A percentile compares a stretch with the other conserved stretches of the same genome.
phyloP scores from a whole-genome alignment of 1,140 invertebrate genomes.

The Tetranychus cinnabarinus region DNA sequence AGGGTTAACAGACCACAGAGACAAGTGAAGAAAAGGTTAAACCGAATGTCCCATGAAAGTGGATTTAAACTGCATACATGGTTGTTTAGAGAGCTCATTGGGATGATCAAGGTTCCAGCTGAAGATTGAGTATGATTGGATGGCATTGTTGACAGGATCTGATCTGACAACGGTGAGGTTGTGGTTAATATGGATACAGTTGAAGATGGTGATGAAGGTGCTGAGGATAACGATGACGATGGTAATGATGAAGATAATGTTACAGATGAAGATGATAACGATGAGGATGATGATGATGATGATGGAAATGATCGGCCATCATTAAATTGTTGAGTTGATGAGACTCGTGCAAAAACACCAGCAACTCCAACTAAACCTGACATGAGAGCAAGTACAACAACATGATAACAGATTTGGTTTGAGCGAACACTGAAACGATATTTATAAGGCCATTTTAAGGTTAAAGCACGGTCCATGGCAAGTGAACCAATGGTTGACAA shows the following conservation, averaged over 20 bases:
- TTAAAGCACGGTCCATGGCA: slow-evolving; percentile 25
- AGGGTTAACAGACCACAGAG: slow-evolving; percentile 23
- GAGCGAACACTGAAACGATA: slow-evolving; percentile 24
- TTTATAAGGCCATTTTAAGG: slow-evolving; percentile 23
- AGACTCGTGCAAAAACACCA: slow-evolving; percentile 14
- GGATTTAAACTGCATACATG: slow-evolving; percentile 22
- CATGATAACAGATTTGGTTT: slow-evolving; percentile 29
- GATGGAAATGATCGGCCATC: not conserved
- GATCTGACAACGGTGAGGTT: slow-evolving; percentile 9
- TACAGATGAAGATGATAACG: not conserved
- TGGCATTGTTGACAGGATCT: slow-evolving; percentile 10
- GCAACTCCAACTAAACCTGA: slow-evolving; percentile 24
- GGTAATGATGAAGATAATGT: not conserved
- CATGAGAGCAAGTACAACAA: slow-evolving; percentile 27
- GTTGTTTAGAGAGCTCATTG: not conserved
- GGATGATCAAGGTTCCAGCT: not conserved
- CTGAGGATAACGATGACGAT: not conserved
- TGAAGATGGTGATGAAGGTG: slow-evolving; percentile 14
- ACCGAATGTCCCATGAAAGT: slow-evolving; percentile 23
- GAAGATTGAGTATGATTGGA: slow-evolving; percentile 12
- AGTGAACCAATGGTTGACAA: slow-evolving; percentile 28
- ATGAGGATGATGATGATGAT: not conserved
- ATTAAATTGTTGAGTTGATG: not conserved
- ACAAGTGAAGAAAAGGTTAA: slow-evolving; percentile 26
- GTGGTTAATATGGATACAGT: not conserved